phyloP scores from a whole-genome alignment of 2,888 invertebrate species.

The Imbricaverruca yamaguchii region DNA sequence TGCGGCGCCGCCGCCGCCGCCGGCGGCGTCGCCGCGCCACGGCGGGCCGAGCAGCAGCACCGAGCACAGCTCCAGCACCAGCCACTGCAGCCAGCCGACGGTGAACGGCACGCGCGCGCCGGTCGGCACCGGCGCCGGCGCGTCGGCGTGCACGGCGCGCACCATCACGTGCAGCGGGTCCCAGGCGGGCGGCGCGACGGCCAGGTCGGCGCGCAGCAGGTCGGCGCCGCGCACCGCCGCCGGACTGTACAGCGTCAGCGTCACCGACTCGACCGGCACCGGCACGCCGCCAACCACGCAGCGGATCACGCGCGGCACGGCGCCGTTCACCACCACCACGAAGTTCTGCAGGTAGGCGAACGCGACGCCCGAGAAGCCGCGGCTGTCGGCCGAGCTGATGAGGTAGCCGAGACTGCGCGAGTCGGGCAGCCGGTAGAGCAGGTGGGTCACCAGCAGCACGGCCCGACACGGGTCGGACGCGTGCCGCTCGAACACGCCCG shows the following conservation, averaged over 20 bases:
- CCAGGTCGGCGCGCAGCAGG: neutral
- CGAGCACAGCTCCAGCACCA: constrained; percentile 22
- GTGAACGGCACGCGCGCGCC: neutral
- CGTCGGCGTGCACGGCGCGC: neutral
- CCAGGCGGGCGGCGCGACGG: neutral
- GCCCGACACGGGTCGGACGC: neutral
- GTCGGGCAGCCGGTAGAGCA: neutral
- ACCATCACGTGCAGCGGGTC: constrained; percentile 12
- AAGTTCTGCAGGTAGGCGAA: constrained; percentile 12
- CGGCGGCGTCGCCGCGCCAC: neutral
- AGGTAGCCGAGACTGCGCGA: neutral
- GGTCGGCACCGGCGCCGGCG: neutral
- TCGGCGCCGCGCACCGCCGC: neutral
- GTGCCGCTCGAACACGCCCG: neutral
- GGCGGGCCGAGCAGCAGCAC: neutral
- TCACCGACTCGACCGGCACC: neutral
- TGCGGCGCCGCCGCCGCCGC: neutral
- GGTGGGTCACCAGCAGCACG: neutral
- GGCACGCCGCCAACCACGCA: neutral
- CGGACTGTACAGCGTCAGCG: neutral
- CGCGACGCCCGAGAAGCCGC: neutral
- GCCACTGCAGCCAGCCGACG: constrained; percentile 21
- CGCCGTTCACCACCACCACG: neutral
- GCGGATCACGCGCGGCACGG: neutral
- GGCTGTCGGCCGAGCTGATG: neutral